phyloP scores from a whole-genome alignment of 2,888 invertebrate genomes.

The Ceramica pisi region DNA sequence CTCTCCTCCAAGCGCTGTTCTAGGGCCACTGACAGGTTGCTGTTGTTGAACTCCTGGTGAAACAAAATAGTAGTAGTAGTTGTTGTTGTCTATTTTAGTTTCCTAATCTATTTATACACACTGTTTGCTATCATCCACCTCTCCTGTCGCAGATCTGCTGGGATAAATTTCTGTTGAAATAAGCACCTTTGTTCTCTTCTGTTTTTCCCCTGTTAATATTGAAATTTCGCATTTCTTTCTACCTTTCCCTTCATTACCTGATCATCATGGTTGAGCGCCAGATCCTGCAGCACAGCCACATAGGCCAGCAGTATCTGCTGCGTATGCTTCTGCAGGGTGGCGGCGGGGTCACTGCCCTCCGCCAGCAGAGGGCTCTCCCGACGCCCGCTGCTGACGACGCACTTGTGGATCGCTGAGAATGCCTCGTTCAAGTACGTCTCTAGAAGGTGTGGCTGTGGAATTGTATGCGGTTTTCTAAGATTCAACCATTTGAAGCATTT shows the following conservation, averaged over 20 bases:
- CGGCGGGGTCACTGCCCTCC: slow-evolving; percentile 78
- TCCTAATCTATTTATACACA: too few relatives aligned
- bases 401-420: slow-evolving; percentile 84
- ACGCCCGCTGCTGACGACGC: slow-evolving; percentile 81
- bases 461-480: not conserved
- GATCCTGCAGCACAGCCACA: slow-evolving; percentile 92
- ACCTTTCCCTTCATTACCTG: slow-evolving; percentile 70
- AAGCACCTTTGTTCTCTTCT: too few relatives aligned
- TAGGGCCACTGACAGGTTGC: too few relatives aligned
- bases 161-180: too few relatives aligned
- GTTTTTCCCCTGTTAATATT: too few relatives aligned
- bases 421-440: slow-evolving; percentile 84
- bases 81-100: too few relatives aligned
- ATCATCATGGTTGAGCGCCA: slow-evolving; percentile 89
- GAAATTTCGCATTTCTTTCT: not conserved
- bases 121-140: too few relatives aligned
- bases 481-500: too few relatives aligned
- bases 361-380: slow-evolving; percentile 85
- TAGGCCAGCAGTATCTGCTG: slow-evolving; percentile 92
- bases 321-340: slow-evolving; percentile 81
- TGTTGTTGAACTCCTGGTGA: too few relatives aligned
- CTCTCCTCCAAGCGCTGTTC: too few relatives aligned
- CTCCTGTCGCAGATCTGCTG: too few relatives aligned
- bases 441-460: slow-evolving; percentile 83
- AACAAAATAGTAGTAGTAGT: too few relatives aligned